Base-by-base conservation (phyloP, 2,888 invertebrate genomes). In the Allygus modestus region DNA sequence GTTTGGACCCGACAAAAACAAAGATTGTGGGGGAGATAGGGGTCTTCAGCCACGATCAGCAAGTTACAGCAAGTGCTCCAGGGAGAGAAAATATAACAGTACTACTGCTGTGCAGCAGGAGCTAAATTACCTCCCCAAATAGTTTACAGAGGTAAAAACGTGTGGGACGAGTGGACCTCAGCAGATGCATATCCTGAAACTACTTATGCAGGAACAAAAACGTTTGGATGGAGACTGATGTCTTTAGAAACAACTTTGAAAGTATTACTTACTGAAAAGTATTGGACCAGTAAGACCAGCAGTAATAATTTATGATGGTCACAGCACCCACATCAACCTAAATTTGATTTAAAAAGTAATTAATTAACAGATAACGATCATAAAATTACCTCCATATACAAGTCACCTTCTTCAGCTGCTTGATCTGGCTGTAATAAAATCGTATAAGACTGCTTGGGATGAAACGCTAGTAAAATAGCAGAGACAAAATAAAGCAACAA, bases 161-260 rank as follows among this genome's bases (percentile, higher is more conserved):
- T 89, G 17, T 90, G 90, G 89, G 88, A 89, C 85, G 85, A 88
- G 77, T 90, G 89, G 89, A 88, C 89, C 31, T 84, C 86, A 65
- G 85, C 86, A 73, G 86, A 85, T 69, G 88, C 84, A 0, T 89
- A 86, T 86, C 88, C 88, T 58, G 87, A 86, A 15, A 89, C 88
- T n/a, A 61, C 85, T 2, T 88, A 88, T 83, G 88, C 89, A 1
- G 88, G 88, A 5, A 88, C 88, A 84, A 81, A 69, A 89, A 89
- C 83, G 89, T 88, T 1, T 89, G 89, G 89, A 89, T 89, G 88
- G 88, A 89, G 69, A 85, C 54, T 4, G 54, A 54, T 23, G 23
- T 54, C 1, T 54, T 54, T 54, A 12, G 4, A 5, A 54, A 54
- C 15, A 20, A 54, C 23, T 86, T 7, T 85, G 87, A 73, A 88